Conservation (phyloP, 2,113 vertebrate species). For the Hirundichthys speculiger region DNA sequence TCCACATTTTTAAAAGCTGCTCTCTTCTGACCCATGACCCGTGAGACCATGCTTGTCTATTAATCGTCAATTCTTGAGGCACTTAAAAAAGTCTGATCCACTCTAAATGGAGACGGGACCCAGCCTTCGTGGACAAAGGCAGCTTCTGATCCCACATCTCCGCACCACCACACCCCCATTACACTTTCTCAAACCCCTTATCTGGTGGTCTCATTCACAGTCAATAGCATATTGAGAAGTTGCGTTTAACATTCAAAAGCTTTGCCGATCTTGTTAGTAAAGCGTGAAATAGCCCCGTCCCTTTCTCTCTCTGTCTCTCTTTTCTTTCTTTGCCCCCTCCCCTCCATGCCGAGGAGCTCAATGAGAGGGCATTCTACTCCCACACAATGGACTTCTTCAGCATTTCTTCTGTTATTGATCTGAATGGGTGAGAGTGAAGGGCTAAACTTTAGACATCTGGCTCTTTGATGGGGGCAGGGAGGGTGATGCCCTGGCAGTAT, state of each 20-base stretch:
- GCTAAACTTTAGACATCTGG: conserved; percentile 80
- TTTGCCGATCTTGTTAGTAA: conserved; percentile 78
- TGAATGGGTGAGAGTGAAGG: conserved; percentile 71
- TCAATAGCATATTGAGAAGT: conserved; percentile 76
- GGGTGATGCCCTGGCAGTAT: conserved; percentile 43
- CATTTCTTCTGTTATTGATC: conserved; percentile 76
- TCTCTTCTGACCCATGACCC: conserved; percentile 70
- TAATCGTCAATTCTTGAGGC: conserved; percentile 75
- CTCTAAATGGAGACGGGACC: conserved; percentile 78
- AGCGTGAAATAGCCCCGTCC: conserved; percentile 78
- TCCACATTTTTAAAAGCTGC: conserved; percentile 74
- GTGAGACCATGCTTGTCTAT: conserved; percentile 74
- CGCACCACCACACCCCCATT: conserved; percentile 34
- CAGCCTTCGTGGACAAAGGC: conserved; percentile 75
- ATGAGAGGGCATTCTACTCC: conserved; percentile 73
- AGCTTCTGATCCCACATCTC: conserved; percentile 72
- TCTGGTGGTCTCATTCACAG: conserved; percentile 79
- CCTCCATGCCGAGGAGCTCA: conserved; percentile 40
- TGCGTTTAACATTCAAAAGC: conserved; percentile 81
- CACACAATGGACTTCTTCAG: conserved; percentile 78
- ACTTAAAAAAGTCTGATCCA: conserved; percentile 80
- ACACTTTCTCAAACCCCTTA: conserved; percentile 53
- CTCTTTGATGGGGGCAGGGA: conserved; percentile 64
- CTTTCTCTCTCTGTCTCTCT: conserved; percentile 43
- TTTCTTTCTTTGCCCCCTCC: conserved; percentile 10